A percentile compares a stretch with the other conserved stretches of the same genome.
Conservation (phyloP, 2,888 invertebrate species). For the Noctua janthe region DNA sequence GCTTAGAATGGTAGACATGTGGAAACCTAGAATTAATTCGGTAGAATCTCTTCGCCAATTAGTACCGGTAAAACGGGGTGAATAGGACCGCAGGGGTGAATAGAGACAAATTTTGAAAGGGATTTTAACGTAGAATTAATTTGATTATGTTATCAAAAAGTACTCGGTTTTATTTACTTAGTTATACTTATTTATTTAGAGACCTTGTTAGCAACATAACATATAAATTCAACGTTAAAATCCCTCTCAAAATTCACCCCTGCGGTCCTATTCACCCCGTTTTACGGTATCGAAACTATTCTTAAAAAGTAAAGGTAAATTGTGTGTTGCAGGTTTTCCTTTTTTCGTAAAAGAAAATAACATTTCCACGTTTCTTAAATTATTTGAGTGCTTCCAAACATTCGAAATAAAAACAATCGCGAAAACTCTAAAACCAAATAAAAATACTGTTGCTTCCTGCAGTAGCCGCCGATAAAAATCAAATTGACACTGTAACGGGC, state of each 20-base stretch:
- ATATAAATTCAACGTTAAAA: too few species aligned
- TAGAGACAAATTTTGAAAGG: too few species aligned
- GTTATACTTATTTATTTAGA: too few species aligned
- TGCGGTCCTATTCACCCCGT: too few species aligned
- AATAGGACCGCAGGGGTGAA: too few species aligned
- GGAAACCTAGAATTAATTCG: neutral
- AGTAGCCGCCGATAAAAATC: slow-evolving; percentile 40
- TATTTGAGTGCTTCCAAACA: slow-evolving; percentile 7
- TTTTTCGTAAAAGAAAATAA: slow-evolving; percentile 5
- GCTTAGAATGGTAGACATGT: neutral
- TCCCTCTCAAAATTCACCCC: too few species aligned
- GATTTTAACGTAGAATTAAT: too few species aligned
- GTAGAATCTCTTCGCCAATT: neutral
- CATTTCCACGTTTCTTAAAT: slow-evolving; percentile 10
- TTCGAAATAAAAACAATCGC: slow-evolving; percentile 11
- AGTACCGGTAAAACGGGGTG: too few species aligned
- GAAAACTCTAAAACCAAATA: slow-evolving; percentile 21
- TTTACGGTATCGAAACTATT: neutral
- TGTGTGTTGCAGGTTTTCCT: too few species aligned
- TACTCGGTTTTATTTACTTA: too few species aligned
- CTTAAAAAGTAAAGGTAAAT: slow-evolving; percentile 4
- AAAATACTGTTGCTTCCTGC: slow-evolving; percentile 12
- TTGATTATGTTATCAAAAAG: too few species aligned
- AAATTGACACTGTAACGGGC: slow-evolving; percentile 64
- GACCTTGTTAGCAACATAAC: too few species aligned